Evolutionary conservation across 2,113 vertebrate genomes (phyloP).

Genomic region (Scophthalmus maximus): DNA sequence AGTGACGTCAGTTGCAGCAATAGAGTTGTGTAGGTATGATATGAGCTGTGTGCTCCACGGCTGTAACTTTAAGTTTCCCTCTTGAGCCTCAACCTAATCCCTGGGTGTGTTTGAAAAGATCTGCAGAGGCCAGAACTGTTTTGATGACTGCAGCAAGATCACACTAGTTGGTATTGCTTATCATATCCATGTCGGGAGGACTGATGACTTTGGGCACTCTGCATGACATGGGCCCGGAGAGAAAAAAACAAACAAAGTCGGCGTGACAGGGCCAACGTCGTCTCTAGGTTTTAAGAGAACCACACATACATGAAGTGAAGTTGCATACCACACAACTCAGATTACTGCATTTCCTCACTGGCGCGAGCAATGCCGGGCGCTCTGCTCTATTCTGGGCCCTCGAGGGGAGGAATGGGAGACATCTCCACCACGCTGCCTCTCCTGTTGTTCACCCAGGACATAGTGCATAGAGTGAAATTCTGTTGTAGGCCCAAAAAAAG

Average conservation of each 20-base stretch:
- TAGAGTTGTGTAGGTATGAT: background rate
- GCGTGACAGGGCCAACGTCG: background rate
- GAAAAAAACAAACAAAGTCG: slow-evolving; percentile 38
- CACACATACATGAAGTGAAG: background rate
- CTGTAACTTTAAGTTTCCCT: slow-evolving; percentile 21
- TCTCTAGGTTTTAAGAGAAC: slow-evolving; percentile 10
- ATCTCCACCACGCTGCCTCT: slow-evolving; percentile 17
- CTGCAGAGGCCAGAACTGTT: background rate
- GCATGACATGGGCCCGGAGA: slow-evolving; percentile 10
- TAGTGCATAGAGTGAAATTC: slow-evolving; percentile 15
- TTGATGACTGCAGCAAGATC: background rate
- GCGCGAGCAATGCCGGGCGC: background rate
- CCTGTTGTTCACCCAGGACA: slow-evolving; percentile 42
- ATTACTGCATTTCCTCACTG: slow-evolving; percentile 34
- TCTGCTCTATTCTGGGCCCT: slow-evolving; percentile 52
- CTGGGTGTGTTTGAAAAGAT: slow-evolving; percentile 19
- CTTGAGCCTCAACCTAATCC: slow-evolving; percentile 6
- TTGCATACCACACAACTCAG: slow-evolving; percentile 12
- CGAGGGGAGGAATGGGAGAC: slow-evolving; percentile 11
- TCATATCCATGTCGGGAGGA: too few relatives aligned
- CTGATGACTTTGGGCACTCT: background rate
- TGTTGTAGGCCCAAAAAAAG: slow-evolving; percentile 22
- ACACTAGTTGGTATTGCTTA: background rate
- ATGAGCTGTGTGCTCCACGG: background rate
- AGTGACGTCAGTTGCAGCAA: slow-evolving; percentile 1